Conservation (phyloP, 2,888 invertebrate species). For the Deroplatys truncata region DNA sequence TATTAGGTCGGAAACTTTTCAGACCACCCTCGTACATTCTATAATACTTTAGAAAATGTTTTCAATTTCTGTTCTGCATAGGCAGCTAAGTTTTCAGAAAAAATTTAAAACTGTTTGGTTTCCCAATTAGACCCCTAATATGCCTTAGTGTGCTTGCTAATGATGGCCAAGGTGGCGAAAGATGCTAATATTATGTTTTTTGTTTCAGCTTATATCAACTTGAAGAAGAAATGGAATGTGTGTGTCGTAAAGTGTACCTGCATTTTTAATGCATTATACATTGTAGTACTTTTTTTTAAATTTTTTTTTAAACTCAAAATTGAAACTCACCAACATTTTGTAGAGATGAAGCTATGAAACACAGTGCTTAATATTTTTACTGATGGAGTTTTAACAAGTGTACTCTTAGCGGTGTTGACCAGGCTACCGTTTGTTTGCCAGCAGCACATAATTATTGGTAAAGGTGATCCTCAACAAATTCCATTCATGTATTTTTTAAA, state of each 20-base stretch:
- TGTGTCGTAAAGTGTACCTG: conserved; percentile 6
- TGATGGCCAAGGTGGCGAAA: no score
- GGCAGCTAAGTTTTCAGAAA: no score
- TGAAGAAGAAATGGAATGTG: conserved; percentile 36
- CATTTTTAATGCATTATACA: conserved; percentile 5
- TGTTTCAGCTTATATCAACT: conserved; percentile 47
- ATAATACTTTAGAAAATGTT: no score
- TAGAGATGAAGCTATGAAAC: background rate
- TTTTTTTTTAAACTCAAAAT: background rate
- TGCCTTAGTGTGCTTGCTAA: no score
- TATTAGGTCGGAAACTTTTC: no score
- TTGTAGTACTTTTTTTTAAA: background rate
- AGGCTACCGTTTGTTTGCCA: background rate
- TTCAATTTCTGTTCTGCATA: no score
- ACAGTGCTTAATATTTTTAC: conserved; percentile 10
- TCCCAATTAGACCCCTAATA: no score
- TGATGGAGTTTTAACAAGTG: background rate
- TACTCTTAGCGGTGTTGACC: background rate
- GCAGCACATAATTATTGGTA: background rate
- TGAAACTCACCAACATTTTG: background rate
- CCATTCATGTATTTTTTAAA: background rate
- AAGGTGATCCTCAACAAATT: background rate
- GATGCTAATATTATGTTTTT: conserved; percentile 26
- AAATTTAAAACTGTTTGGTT: no score
- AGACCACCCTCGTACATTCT: no score